Conservation (phyloP, 2,888 invertebrate species). For the Rhodophaea formosa region DNA sequence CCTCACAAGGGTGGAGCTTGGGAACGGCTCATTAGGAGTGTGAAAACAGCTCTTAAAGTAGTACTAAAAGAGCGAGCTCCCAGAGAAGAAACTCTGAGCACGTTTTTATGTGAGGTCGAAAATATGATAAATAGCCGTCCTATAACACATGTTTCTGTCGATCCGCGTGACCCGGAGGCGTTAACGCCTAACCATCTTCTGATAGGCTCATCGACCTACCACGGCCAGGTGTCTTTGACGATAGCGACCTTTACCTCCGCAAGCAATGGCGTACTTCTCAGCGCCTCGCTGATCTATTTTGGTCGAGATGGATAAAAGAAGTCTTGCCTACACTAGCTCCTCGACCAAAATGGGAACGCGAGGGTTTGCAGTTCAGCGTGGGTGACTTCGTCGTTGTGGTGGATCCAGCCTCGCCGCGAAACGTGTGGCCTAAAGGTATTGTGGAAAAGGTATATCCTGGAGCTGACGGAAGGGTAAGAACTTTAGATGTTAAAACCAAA, state of each 20-base stretch:
- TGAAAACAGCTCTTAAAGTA: no score
- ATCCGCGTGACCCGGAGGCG: background rate
- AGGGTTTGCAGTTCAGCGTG: background rate
- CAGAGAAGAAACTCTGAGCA: no score
- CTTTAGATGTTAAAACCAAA: no score
- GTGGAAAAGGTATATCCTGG: slow-evolving; percentile 12
- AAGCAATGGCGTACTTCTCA: slow-evolving; percentile 7
- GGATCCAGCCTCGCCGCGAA: slow-evolving; percentile 15
- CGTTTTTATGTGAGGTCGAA: no score
- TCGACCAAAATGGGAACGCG: background rate
- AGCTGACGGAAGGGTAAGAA: no score
- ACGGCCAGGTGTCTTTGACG: background rate
- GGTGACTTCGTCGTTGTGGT: slow-evolving; percentile 21
- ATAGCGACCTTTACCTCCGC: background rate
- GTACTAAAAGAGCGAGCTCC: no score
- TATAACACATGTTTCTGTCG: background rate
- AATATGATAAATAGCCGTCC: no score
- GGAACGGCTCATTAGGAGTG: no score
- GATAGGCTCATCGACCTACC: slow-evolving; percentile 2
- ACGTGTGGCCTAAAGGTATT: slow-evolving; percentile 16
- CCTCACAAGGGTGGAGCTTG: no score
- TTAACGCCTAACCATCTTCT: slow-evolving; percentile 10
- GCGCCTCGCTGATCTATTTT: background rate
- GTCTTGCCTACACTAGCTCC: background rate
- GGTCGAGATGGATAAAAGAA: slow-evolving; percentile 5